These are phyloP conservation scores for Gila robusta DNA, from an alignment of 2,797 vertebrate species.

Conservation along the genomic window DNA sequence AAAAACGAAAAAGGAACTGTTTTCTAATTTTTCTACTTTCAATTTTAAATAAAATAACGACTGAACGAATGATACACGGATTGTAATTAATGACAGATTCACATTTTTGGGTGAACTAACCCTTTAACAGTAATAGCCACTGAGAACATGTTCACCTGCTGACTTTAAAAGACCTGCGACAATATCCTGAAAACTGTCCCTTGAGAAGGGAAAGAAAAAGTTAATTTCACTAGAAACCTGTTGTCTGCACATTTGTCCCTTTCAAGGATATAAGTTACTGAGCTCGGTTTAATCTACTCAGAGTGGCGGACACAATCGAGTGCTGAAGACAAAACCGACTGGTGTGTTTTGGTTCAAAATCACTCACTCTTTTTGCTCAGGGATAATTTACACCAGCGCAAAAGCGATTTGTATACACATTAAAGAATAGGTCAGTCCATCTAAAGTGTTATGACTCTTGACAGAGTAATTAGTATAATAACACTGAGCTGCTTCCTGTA, in stretches of 20 bases:
- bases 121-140: not conserved
- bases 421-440: slow-evolving; percentile 27
- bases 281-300: not conserved
- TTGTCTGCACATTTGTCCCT: not conserved
- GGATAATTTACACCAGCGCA: slow-evolving; percentile 27
- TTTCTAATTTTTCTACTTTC: too few species aligned
- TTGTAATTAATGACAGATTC: too few species aligned
- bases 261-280: not conserved
- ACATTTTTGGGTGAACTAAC: too few species aligned
- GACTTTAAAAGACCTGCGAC: slow-evolving; percentile 6
- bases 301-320: not conserved
- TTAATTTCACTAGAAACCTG: slow-evolving; percentile 20
- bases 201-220: not conserved
- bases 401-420: slow-evolving; percentile 56
- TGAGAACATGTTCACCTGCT: not conserved
- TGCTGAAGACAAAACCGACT: not conserved
- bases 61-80: too few species aligned
- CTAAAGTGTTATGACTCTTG: slow-evolving; percentile 12
- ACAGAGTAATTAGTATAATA: slow-evolving; percentile 28
- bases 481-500: not conserved
- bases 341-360: slow-evolving; percentile 30
- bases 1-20: too few species aligned
- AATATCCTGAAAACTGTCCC: slow-evolving; percentile 8
- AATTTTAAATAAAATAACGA: too few species aligned
- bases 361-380: slow-evolving; percentile 4